A percentile compares a stretch with the other conserved stretches of the same genome.
phyloP scores from a whole-genome alignment of 2,888 invertebrate species.

The Drosophila nigricruria region DNA sequence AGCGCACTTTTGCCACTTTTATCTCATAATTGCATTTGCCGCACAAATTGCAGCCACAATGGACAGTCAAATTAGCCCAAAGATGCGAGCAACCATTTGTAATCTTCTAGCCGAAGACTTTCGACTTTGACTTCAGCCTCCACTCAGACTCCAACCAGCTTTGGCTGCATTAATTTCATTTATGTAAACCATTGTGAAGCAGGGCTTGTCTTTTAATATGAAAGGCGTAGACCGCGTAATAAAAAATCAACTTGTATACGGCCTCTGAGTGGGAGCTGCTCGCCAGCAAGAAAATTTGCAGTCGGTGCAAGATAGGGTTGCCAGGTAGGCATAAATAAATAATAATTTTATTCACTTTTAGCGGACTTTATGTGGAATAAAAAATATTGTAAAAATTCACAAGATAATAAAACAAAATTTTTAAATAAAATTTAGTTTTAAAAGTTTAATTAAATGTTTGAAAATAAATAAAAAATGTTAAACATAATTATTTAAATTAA shows the following conservation, averaged over 20 bases:
- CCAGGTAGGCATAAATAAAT: slow-evolving; percentile 12
- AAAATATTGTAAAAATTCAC: background rate
- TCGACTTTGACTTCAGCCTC: background rate
- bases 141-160: background rate
- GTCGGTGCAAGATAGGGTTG: slow-evolving; percentile 54
- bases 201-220: slow-evolving; percentile 76
- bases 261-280: slow-evolving; percentile 56
- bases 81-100: slow-evolving; percentile 60
- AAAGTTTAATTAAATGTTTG: background rate
- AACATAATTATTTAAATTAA: background rate
- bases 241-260: slow-evolving; percentile 77
- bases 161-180: slow-evolving; percentile 75
- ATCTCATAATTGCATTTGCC: slow-evolving; percentile 82
- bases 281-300: slow-evolving; percentile 16
- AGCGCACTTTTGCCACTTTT: slow-evolving; percentile 56
- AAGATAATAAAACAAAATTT: background rate
- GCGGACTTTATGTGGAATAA: background rate
- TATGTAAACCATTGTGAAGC: slow-evolving; percentile 73
- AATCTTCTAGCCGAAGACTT: slow-evolving; percentile 49
- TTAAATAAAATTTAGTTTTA: background rate
- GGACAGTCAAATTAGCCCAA: slow-evolving; percentile 74
- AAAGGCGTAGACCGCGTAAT: slow-evolving; percentile 80
- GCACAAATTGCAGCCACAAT: slow-evolving; percentile 41
- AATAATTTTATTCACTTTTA: background rate
- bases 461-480: background rate